These are phyloP conservation scores for Drosophila serrata DNA, from an alignment of 1,140 invertebrate genomes.

Conservation along the genomic window DNA sequence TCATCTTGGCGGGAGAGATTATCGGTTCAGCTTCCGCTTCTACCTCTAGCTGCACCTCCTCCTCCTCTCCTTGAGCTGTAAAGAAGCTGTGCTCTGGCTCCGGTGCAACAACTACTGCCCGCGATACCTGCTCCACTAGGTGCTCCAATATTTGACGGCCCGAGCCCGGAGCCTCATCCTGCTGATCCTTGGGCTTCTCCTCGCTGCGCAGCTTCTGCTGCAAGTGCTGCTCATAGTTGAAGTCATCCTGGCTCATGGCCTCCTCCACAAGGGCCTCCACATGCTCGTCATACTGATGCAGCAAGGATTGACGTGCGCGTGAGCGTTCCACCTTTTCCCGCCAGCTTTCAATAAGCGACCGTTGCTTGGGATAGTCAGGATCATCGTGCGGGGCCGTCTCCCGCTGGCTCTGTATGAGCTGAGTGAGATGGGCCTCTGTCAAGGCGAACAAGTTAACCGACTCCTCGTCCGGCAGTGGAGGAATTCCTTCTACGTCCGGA, in stretches of 20 bases:
- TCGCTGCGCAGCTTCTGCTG: constrained; percentile 43
- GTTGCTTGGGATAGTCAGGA: constrained; percentile 33
- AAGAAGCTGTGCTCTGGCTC: constrained; percentile 59
- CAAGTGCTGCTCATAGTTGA: constrained; percentile 63
- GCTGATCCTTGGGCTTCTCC: constrained; percentile 14
- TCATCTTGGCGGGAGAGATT: constrained; percentile 38
- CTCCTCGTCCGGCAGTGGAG: constrained; percentile 32
- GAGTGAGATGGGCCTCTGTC: constrained; percentile 72
- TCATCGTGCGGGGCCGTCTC: constrained; percentile 7
- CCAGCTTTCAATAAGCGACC: constrained; percentile 77
- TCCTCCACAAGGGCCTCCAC: constrained; percentile 68
- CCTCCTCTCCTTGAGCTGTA: constrained; percentile 58
- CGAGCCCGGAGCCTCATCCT: not conserved
- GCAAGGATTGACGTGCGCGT: constrained; percentile 57
- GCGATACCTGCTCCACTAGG: constrained; percentile 68
- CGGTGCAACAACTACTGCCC: constrained; percentile 55
- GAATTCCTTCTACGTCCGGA: constrained; percentile 15
- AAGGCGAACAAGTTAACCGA: constrained; percentile 75
- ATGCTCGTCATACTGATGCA: constrained; percentile 62
- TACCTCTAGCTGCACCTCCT: not conserved
- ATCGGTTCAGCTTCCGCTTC: not conserved
- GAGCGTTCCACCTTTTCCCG: constrained; percentile 77
- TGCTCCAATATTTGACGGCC: constrained; percentile 53
- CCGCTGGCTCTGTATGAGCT: constrained; percentile 54
- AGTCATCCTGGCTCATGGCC: constrained; percentile 64